Percentiles rank a stretch among this genome's conserved stretches.
Evolutionary conservation across 2,797 vertebrate species (phyloP).

Genomic region (Pipistrellus pipistrellus): DNA sequence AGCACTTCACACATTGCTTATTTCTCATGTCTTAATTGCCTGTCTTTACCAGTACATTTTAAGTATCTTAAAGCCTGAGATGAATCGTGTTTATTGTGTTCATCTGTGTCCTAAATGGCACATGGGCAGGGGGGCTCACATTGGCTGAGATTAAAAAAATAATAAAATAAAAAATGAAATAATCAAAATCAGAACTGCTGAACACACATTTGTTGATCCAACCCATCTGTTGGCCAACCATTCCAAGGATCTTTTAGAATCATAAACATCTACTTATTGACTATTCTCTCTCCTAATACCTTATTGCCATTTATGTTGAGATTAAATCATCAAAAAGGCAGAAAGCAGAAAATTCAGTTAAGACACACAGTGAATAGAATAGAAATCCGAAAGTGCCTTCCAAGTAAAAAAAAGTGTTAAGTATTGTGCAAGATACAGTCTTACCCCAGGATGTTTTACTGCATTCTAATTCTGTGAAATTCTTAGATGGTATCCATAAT

Average conservation of each 20-base stretch:
- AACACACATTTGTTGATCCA: slow-evolving; percentile 30
- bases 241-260: slow-evolving; percentile 26
- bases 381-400: slow-evolving; percentile 7
- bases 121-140: neutral
- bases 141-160: neutral
- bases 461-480: slow-evolving; percentile 66
- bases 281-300: neutral
- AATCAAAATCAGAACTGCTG: neutral
- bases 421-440: slow-evolving; percentile 65
- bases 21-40: neutral
- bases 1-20: neutral
- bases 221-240: neutral
- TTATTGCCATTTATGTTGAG: neutral
- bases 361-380: slow-evolving; percentile 9
- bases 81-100: neutral
- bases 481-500: slow-evolving; percentile 73
- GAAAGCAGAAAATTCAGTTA: slow-evolving; percentile 40
- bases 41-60: neutral
- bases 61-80: neutral
- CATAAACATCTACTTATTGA: neutral
- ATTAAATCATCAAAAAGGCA: neutral
- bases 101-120: neutral
- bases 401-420: slow-evolving; percentile 25
- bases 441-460: slow-evolving; percentile 71
- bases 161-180: neutral